Evolutionary conservation across 2,888 invertebrate genomes (phyloP).

Genomic region (Acronicta psi): DNA sequence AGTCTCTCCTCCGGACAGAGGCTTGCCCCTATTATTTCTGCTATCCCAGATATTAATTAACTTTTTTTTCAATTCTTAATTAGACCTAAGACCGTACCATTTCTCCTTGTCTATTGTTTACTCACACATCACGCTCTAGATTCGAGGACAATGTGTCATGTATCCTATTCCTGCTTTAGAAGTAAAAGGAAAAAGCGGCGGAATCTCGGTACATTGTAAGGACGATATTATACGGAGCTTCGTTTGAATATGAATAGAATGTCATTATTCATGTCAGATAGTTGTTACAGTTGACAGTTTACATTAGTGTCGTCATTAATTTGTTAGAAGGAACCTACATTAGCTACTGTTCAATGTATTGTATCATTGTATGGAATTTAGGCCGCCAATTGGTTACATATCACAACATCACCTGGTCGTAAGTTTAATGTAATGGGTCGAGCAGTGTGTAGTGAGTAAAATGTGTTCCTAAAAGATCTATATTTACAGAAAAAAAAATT

Average conservation of each 20-base stretch:
- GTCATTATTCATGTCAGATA: slow-evolving; percentile 10
- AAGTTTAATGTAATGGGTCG: too few relatives aligned
- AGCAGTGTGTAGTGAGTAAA: too few relatives aligned
- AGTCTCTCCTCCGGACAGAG: too few relatives aligned
- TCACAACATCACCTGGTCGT: too few relatives aligned
- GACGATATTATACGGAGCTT: slow-evolving; percentile 13
- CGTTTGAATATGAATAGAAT: slow-evolving; percentile 23
- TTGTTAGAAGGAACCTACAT: slow-evolving; percentile 14
- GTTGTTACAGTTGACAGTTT: slow-evolving; percentile 12
- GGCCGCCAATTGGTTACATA: not conserved
- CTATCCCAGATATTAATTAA: too few relatives aligned
- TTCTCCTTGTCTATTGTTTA: not conserved
- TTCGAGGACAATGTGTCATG: not conserved
- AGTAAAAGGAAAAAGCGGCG: slow-evolving; percentile 32
- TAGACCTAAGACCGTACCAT: too few relatives aligned
- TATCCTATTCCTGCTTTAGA: slow-evolving; percentile 2
- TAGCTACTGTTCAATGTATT: slow-evolving; percentile 5
- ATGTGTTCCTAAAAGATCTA: too few relatives aligned
- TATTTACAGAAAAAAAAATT: too few relatives aligned
- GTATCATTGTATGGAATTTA: not conserved
- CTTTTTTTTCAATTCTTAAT: too few relatives aligned
- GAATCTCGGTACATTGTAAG: slow-evolving; percentile 26
- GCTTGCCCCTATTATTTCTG: too few relatives aligned
- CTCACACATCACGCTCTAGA: slow-evolving; percentile 1
- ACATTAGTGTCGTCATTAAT: slow-evolving; percentile 11